Evolutionary conservation across 1,140 invertebrate species (phyloP).

Genomic region (Drosophila micromelanica): DNA sequence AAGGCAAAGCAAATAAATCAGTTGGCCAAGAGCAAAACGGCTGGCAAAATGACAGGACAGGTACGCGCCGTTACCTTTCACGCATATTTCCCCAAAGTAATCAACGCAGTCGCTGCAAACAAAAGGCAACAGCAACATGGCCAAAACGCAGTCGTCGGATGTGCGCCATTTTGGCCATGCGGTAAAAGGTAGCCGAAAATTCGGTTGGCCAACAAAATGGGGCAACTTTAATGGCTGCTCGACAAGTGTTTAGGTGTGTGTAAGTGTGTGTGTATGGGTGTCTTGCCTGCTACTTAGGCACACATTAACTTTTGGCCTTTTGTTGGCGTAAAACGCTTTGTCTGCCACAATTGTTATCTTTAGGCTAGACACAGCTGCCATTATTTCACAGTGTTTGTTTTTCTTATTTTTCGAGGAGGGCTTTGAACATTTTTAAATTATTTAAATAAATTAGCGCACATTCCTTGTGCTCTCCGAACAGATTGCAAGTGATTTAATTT

Average conservation of each 20-base stretch:
- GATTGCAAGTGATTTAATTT: constrained; percentile 74
- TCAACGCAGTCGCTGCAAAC: constrained; percentile 73
- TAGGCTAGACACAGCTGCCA: constrained; percentile 73
- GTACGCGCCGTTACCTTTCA: constrained; percentile 72
- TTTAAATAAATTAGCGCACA: constrained; percentile 78
- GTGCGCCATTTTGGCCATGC: constrained; percentile 32
- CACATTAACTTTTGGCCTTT: constrained; percentile 82
- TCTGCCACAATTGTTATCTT: constrained; percentile 59
- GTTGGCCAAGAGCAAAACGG: constrained; percentile 49
- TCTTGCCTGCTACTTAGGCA: constrained; percentile 65
- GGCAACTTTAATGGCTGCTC: constrained; percentile 62
- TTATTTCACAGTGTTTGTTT: constrained; percentile 55
- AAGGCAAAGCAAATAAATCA: constrained; percentile 63
- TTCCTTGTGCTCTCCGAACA: constrained; percentile 36
- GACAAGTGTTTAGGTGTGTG: constrained; percentile 13
- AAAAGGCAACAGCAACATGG: constrained; percentile 41
- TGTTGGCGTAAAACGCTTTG: constrained; percentile 67
- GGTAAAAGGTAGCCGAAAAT: constrained; percentile 20
- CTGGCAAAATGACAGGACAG: constrained; percentile 68
- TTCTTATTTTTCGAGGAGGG: not conserved
- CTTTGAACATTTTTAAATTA: constrained; percentile 63
- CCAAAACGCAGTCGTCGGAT: constrained; percentile 52
- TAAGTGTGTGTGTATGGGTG: constrained; percentile 15
- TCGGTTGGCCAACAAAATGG: constrained; percentile 41
- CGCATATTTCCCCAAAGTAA: constrained; percentile 82